Base-by-base conservation (phyloP, 2,113 vertebrate species). In the Heptranchias perlo region DNA sequence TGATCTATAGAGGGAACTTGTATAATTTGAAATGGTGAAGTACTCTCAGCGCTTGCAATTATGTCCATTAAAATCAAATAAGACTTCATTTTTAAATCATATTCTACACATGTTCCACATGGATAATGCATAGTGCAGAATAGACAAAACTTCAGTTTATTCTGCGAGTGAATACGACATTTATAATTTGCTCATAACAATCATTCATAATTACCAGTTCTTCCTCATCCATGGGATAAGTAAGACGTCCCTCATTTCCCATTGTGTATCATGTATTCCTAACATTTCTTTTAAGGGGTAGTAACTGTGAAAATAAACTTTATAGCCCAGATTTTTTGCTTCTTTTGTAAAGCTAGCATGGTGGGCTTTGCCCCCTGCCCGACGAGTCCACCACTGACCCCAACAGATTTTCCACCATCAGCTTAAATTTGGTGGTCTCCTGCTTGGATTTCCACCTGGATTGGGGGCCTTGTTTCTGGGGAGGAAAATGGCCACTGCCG, bases 1-100 rank as follows among this genome's bases (percentile, higher is more conserved):
- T 39, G 58, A 18, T 64, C 89, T 93, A 35, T 93, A 6, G 58
- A 23, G 58, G 21, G 13, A 93, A 93, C 58, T 93, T 93, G 89
- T 64, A 61, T 93, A 62, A 93, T 62, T 92, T 93, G 35, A 93
- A 93, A 93, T 93, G 89, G 89, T 61, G 44, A 93, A 93, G 21
- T 62, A 93, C 89, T 62, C 58, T 62, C n/a, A n/a, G 58, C n/a
- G 44, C 58, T 93, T 93, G 58, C 89, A 93, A 62, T 93, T 93
- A 47, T n/a, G 35, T 93, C 58, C 54, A 93, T 93, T 93, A 93
- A 93, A 93, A 62, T 39, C 89, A 93, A 93, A 64, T 64, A 93
- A 62, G 58, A 64, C 4, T 64, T 64, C 58, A 39, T 93, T 93
- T 82, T 93, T 62, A 62, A 93, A 93, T 93, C 35, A 62, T 23